Base-by-base conservation (phyloP, 1,140 invertebrate species). In the Chironomus tepperi region DNA sequence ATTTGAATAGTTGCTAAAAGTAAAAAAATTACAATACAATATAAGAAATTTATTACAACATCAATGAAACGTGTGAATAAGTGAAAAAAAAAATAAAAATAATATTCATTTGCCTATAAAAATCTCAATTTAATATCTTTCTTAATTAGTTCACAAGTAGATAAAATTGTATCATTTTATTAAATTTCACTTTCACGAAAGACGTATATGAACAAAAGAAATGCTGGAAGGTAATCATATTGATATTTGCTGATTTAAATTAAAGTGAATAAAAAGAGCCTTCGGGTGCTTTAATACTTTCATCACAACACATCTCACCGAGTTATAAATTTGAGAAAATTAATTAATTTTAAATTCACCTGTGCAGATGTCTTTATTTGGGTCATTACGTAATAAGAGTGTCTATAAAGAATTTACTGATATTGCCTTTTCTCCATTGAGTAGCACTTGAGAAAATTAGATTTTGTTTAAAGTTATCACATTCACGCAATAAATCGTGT, bases 121-220 rank as follows among this genome's bases (percentile, higher is more conserved):
- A 34, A 57, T 57, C 12, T 57, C 47, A n/a, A 57, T 57, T n/a
- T 57, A n/a, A 57, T 57, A 57, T 57, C 47, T 57, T n/a, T 5
- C n/a, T n/a, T 57, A 57, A 57, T 57, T 57, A 57, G 47, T n/a
- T 57, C n/a, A n/a, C 8, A 15, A 12, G n/a, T n/a, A 57, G n/a
- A 15, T 57, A 57, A 57, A 34, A 57, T 57, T 57, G 47, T 57
- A 57, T 57, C 47, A 57, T 57, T 57, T 57, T 57, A n/a, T n/a
- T n/a, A n/a, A 12, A 57, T 57, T 57, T 57, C 47, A 57, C 47
- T 57, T 57, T 57, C 47, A 57, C 47, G n/a, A 57, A 57, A 57
- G n/a, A 57, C 12, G 47, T n/a, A 15, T 5, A n/a, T n/a, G 47
- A 57, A n/a, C 47, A 15, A 57, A 57, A 57, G 12, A 57, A n/a